These are phyloP conservation scores for Esperia sulphurella DNA, from an alignment of 2,888 invertebrate species.

Conservation along the genomic window DNA sequence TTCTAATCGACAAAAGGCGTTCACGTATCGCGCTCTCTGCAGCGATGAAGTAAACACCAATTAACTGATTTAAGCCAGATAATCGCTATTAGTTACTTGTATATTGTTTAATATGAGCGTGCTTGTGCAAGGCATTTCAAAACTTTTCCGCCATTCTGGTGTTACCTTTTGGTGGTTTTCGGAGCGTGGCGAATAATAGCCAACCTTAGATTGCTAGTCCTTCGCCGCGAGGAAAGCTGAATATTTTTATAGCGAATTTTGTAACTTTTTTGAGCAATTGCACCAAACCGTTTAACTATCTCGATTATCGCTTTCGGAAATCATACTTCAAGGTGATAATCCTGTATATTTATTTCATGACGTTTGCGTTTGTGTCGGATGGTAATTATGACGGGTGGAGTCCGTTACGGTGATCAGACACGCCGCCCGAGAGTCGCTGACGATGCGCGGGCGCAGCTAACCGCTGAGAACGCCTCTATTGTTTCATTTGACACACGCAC, in stretches of 20 bases:
- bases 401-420: constrained; percentile 38
- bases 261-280: constrained; percentile 50
- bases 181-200: constrained; percentile 78
- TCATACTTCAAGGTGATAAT: constrained; percentile 41
- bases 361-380: constrained; percentile 19
- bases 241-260: constrained; percentile 64
- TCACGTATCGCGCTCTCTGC: constrained; percentile 1
- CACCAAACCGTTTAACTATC: constrained; percentile 41
- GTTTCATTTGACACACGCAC: constrained; percentile 42
- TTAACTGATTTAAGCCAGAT: constrained; percentile 72
- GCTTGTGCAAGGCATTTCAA: constrained; percentile 73
- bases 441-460: constrained; percentile 30
- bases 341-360: constrained; percentile 15
- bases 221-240: constrained; percentile 72
- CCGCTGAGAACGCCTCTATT: constrained; percentile 49
- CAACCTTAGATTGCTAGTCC: constrained; percentile 77
- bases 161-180: constrained; percentile 76
- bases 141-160: constrained; percentile 72
- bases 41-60: constrained; percentile 66
- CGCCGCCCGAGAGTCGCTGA: constrained; percentile 4
- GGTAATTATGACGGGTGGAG: constrained; percentile 30
- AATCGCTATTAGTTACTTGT: constrained; percentile 68
- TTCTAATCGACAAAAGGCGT: background rate
- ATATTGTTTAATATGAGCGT: constrained; percentile 75
- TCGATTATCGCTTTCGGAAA: constrained; percentile 39